Evolutionary conservation across 30 jellyfish, hydroid and myxozoan genomes (phyloP), one percentile per base, ranked within the genome.

Genomic region (Rhopilema esculentum): DNA sequence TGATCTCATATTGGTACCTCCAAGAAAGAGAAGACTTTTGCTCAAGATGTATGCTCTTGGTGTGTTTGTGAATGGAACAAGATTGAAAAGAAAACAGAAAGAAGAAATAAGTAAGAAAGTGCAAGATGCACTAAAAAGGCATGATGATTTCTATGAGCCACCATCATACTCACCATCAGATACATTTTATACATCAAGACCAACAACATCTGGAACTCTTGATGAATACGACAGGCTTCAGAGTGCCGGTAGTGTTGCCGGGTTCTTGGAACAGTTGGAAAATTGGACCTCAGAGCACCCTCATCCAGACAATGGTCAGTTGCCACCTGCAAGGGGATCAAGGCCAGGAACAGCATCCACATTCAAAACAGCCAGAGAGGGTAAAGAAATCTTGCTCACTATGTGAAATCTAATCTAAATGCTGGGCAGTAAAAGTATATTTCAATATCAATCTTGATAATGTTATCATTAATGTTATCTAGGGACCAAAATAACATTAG

Each of bases 1-100:
- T 67, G 98, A 94, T 53, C 71, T 85, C 12, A 82, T 85, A 57
- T 64, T 94, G 79, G 96, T 94, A 68, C 85, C 95, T 21, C 97
- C 97, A 6, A 51, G 83, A 33, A 89, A 86, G 62, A 70, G 97
- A 76, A 75, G 97, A 70, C 83, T 94, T 27, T 88, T 94, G 50
- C 95, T 94, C 68, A 94, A 94, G 75, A 89, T 94, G 98, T 94
- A 94, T 68, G 93, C 88, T 23, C 89, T 94, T 53, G 90, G 98
- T 49, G 93, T 94, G 18, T 93, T 93, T 72, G 92, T 93, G 1
- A 88, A 88, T 63, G 95, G 95, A 23, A 93, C 91, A 69, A 77
- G 69, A 27, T 22, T 79, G 62, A 66, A 77, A 25, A 86, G 92
- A 81, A 79, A 80, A 40, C 91, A 72, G 68, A 77, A 80, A 53